Evolutionary conservation across 2,888 invertebrate genomes (phyloP), one percentile per base, ranked within the genome.

Genomic region (Balanococcus diminutus): DNA sequence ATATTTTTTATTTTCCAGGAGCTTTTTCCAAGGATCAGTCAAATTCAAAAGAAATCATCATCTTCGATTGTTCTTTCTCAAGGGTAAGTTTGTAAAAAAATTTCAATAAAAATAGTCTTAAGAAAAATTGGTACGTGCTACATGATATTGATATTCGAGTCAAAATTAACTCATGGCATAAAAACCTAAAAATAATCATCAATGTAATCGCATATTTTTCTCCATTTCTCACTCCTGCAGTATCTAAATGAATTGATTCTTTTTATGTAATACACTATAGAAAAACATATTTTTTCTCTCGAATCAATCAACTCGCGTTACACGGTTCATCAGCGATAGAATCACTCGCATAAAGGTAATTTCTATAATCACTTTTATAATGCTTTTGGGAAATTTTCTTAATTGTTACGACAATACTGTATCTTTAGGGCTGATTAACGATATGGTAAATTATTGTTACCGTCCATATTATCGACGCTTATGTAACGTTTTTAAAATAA

Each of bases 361-460:
- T 42, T 42, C n/a, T n/a, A n/a, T 36, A 36, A 36, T 36, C 36
- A 36, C 36, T 36, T 36, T 36, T 36, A 3, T 36, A 36, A 5
- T 8, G 8, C 36, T 3, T 8, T 36, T 3, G 36, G 36, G 36
- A 36, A 36, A 36, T 36, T 36, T 8, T 36, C 3, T 8, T 36
- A 42, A 42, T 42, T 42, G 42, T 42, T 42, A 42, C 16, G 25
- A 67, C 11, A 67, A 67, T 11, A 67, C 25, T n/a, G 28, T 67
- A 67, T 67, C 28, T 28, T 67, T 28, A 25, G 28, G 61, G 61
- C 28, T 67, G 25, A 25, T 56, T 67, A n/a, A 25, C 14, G 25
- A n/a, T 19, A 9, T 25, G 61, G 61, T 67, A 67, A 67, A 67
- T 67, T 67, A 67, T 67, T 67, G 61, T 67, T 67, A 28, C 51